phyloP scores from a whole-genome alignment of 92 coral and sea anemone species.

The Siderastrea siderea region DNA sequence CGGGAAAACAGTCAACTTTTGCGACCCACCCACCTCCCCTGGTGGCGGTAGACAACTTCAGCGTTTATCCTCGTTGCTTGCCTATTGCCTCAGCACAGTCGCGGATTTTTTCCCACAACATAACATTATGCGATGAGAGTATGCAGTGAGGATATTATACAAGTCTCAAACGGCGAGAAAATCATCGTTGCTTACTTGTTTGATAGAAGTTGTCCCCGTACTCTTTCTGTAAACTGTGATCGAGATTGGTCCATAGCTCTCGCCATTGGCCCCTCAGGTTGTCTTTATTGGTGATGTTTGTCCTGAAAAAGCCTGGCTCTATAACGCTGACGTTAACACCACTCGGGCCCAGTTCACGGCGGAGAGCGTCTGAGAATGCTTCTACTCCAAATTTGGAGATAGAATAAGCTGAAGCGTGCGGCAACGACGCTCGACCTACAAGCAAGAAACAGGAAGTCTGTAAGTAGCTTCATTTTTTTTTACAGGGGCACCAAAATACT shows the following conservation, averaged over 20 bases:
- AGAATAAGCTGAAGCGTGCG: conserved; percentile 81
- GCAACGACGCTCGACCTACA: conserved; percentile 87
- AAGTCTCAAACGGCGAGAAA: neutral
- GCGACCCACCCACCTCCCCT: neutral
- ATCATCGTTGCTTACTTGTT: conserved; percentile 70
- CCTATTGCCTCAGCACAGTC: too few species aligned
- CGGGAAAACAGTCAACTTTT: neutral
- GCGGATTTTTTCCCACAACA: neutral
- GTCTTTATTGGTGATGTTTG: conserved; percentile 73
- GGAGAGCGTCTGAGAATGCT: conserved; percentile 95
- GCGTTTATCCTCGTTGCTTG: too few species aligned
- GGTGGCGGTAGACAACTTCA: too few species aligned
- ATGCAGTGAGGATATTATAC: neutral
- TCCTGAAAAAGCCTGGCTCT: conserved; percentile 96
- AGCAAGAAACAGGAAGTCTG: neutral
- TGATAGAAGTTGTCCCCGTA: conserved; percentile 85
- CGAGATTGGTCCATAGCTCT: conserved; percentile 76
- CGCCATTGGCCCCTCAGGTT: conserved; percentile 65
- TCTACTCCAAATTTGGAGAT: conserved; percentile 91
- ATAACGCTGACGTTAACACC: conserved; percentile 81
- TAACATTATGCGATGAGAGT: neutral
- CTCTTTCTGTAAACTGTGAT: conserved; percentile 69
- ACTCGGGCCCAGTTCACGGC: conserved; percentile 81
- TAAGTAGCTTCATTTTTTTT: neutral
- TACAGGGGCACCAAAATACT: too few species aligned